These are phyloP conservation scores for Limnothrissa miodon DNA, from an alignment of 2,113 vertebrate genomes.

Conservation along the genomic window DNA sequence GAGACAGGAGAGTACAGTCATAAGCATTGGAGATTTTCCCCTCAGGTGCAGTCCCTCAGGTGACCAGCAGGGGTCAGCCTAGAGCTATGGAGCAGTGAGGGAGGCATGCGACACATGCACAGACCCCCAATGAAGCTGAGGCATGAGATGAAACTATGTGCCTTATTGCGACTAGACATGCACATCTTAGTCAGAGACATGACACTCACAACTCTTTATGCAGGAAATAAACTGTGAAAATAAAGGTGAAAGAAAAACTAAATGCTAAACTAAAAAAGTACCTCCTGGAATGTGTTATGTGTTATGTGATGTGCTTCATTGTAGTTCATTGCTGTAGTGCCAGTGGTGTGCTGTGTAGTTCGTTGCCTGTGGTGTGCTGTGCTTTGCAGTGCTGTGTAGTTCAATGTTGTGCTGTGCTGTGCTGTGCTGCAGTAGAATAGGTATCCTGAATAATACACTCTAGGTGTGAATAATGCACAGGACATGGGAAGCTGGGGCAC, in stretches of 20 bases:
- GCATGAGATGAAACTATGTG: neutral
- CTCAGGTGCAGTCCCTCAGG: neutral
- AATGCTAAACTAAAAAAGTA: neutral
- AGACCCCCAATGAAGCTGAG: neutral
- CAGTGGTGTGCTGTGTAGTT: too few species aligned
- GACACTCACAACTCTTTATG: neutral
- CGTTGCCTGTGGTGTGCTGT: neutral
- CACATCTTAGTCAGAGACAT: neutral
- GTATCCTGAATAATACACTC: neutral
- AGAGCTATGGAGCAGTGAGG: neutral
- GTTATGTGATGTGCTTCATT: too few species aligned
- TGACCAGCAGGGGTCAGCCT: neutral
- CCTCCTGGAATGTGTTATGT: too few species aligned
- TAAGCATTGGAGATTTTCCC: neutral
- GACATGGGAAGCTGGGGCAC: neutral
- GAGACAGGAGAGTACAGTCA: neutral
- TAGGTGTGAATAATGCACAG: neutral
- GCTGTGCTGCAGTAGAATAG: neutral
- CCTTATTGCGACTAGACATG: neutral
- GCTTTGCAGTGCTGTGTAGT: neutral
- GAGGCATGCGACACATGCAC: neutral
- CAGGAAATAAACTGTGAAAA: neutral
- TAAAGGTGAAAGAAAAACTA: neutral
- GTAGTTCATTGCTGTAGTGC: neutral
- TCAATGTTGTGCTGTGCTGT: neutral